These are phyloP conservation scores for Pseudococcus longispinus DNA, from an alignment of 2,888 invertebrate species.

Conservation along the genomic window DNA sequence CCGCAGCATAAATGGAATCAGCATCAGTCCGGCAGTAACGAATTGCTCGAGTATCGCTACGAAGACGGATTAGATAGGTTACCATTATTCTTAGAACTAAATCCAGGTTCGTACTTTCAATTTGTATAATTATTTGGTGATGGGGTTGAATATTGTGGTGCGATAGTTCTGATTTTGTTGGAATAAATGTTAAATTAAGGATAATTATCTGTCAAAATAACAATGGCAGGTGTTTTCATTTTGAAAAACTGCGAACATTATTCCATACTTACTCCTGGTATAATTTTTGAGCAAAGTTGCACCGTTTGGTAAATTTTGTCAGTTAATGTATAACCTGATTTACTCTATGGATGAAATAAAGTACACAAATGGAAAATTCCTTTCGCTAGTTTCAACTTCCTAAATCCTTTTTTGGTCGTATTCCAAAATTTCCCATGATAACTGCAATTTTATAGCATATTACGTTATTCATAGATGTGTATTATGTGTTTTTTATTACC, in stretches of 20 bases:
- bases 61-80: conserved; percentile 66
- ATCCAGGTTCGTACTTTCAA: conserved; percentile 68
- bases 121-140: neutral
- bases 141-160: neutral
- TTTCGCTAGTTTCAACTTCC: neutral
- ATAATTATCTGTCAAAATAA: too few relatives aligned
- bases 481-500: neutral
- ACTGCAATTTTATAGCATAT: neutral
- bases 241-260: too few relatives aligned
- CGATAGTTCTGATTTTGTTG: neutral
- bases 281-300: too few relatives aligned
- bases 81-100: conserved; percentile 80
- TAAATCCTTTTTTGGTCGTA: neutral
- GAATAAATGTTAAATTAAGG: neutral
- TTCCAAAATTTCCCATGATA: neutral
- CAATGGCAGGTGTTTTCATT: too few relatives aligned
- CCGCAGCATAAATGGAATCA: conserved; percentile 69
- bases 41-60: conserved; percentile 64
- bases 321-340: too few relatives aligned
- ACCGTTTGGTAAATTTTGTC: too few relatives aligned
- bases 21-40: conserved; percentile 68
- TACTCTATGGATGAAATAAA: too few relatives aligned
- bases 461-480: neutral
- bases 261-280: too few relatives aligned
- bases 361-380: neutral